Evolutionary conservation across 2,113 vertebrate genomes (phyloP).

Genomic region (Bufo gargarizans): DNA sequence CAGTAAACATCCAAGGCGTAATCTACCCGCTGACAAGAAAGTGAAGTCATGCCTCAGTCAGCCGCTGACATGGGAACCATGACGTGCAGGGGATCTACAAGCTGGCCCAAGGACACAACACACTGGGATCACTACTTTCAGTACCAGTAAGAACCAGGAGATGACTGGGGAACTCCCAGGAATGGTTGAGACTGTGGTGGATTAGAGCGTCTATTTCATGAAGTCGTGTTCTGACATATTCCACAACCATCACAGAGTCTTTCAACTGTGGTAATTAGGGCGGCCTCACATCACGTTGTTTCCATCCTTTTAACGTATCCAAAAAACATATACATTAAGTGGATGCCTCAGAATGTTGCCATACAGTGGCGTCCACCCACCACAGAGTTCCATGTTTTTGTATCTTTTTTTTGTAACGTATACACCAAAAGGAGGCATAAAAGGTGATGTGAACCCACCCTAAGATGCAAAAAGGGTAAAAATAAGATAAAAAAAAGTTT

Average conservation of each 20-base stretch:
- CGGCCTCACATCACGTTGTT: too few species aligned
- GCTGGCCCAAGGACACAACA: neutral
- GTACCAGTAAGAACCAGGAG: neutral
- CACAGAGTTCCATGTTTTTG: too few species aligned
- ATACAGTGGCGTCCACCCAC: too few species aligned
- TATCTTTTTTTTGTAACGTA: too few species aligned
- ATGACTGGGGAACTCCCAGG: neutral
- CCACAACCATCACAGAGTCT: neutral
- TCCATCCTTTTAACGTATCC: too few species aligned
- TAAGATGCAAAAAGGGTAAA: too few species aligned
- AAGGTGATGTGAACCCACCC: too few species aligned
- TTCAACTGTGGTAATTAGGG: neutral
- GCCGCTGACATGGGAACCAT: neutral
- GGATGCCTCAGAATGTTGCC: too few species aligned
- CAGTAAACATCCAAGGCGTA: neutral
- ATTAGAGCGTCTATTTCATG: neutral
- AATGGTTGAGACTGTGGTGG: neutral
- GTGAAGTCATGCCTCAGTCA: neutral
- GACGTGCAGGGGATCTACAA: neutral
- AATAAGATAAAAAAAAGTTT: too few species aligned
- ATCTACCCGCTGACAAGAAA: neutral
- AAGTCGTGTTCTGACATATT: neutral
- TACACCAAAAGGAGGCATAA: too few species aligned
- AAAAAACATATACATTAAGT: too few species aligned
- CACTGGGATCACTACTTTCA: neutral